phyloP scores from a whole-genome alignment of 2,888 invertebrate species.

The Chaitophorus viminalis region DNA sequence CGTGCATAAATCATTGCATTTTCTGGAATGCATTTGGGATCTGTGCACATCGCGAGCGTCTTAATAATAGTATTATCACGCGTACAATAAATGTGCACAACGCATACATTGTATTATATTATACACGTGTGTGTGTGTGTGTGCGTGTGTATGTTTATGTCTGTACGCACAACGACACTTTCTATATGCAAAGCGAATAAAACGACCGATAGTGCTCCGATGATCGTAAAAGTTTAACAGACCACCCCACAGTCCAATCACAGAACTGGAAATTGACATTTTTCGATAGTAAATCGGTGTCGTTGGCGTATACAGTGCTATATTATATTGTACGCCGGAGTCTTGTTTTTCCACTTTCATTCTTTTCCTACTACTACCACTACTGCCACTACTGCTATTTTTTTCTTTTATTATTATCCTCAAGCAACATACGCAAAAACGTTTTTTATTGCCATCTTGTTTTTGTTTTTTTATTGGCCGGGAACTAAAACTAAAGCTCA shows the following conservation, averaged over 20 bases:
- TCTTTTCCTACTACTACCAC: background rate
- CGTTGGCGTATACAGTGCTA: background rate
- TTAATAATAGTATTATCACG: no score
- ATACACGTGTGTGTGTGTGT: no score
- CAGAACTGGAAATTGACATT: constrained; percentile 45
- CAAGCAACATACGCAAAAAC: constrained; percentile 30
- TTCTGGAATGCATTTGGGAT: no score
- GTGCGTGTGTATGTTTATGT: no score
- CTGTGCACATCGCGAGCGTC: no score
- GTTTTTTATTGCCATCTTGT: constrained; percentile 32
- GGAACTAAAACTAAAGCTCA: constrained; percentile 26
- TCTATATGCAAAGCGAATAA: constrained; percentile 34
- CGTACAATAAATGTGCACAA: no score
- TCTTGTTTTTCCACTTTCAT: constrained; percentile 12
- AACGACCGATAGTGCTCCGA: constrained; percentile 10
- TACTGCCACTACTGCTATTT: background rate
- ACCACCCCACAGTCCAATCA: constrained; percentile 28
- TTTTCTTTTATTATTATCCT: constrained; percentile 30
- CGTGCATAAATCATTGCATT: no score
- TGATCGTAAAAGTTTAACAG: constrained; percentile 36
- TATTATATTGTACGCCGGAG: constrained; percentile 18
- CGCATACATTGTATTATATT: no score
- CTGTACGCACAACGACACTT: background rate
- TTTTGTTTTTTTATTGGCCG: constrained; percentile 14
- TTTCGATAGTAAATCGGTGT: constrained; percentile 53